Evolutionary conservation across 2,113 vertebrate species (phyloP).

Genomic region (Reinhardtius hippoglossoides): DNA sequence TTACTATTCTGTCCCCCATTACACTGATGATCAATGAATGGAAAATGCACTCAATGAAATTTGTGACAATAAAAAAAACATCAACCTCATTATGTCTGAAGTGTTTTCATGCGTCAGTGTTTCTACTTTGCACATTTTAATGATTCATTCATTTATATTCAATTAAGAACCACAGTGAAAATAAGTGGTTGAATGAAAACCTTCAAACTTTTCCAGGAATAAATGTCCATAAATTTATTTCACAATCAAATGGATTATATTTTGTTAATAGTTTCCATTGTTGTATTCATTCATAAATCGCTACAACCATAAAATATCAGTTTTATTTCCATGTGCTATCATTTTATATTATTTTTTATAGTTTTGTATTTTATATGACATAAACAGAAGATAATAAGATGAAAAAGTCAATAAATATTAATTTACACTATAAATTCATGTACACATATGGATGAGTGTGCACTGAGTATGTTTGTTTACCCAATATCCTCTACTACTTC

Average conservation of each 20-base stretch:
- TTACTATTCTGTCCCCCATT: background rate
- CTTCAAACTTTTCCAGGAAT: too few relatives aligned
- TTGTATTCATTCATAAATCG: background rate
- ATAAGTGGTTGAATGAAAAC: background rate
- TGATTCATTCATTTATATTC: background rate
- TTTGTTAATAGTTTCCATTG: background rate
- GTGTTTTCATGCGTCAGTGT: slow-evolving; percentile 15
- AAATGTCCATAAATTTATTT: background rate
- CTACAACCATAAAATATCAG: background rate
- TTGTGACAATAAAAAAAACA: slow-evolving; percentile 1
- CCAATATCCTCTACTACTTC: too few relatives aligned
- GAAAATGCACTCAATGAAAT: background rate
- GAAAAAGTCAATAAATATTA: too few relatives aligned
- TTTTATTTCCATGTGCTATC: too few relatives aligned
- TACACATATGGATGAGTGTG: too few relatives aligned
- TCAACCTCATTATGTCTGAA: background rate
- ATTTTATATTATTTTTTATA: too few relatives aligned
- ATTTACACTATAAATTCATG: too few relatives aligned
- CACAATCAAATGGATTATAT: background rate
- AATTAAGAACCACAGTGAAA: background rate
- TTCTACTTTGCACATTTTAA: slow-evolving; percentile 2
- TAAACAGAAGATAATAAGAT: too few relatives aligned
- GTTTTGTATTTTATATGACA: too few relatives aligned
- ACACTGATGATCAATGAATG: slow-evolving; percentile 1
- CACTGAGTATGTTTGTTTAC: too few relatives aligned